Percentiles rank a stretch among this genome's conserved stretches.
These are phyloP conservation scores for Gobius niger DNA, from an alignment of 2,113 vertebrate species.

Conservation along the genomic window DNA sequence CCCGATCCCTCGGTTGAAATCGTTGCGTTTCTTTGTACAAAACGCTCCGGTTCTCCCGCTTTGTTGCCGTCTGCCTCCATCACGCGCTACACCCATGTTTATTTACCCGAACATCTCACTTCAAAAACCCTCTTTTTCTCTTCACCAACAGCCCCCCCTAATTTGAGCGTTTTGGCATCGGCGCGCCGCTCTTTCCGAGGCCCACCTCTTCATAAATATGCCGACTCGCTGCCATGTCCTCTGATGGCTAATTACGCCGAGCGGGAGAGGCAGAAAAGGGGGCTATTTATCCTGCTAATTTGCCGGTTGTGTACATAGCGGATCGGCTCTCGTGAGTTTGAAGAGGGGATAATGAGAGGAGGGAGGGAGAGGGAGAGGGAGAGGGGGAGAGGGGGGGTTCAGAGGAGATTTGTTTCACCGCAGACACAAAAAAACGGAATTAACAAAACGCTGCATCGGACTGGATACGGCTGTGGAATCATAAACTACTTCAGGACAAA, in stretches of 20 bases:
- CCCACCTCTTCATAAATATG: slow-evolving; percentile 73
- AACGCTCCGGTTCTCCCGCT: slow-evolving; percentile 44
- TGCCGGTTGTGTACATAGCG: slow-evolving; percentile 60
- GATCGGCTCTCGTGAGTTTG: slow-evolving; percentile 46
- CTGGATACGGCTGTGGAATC: no score
- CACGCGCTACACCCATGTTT: slow-evolving; percentile 44
- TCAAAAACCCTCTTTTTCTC: slow-evolving; percentile 60
- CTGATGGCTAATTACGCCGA: slow-evolving; percentile 76
- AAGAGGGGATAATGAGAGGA: slow-evolving; percentile 62
- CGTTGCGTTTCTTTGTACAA: slow-evolving; percentile 18
- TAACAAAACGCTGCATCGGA: no score
- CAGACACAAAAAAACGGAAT: no score
- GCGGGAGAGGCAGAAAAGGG: slow-evolving; percentile 65
- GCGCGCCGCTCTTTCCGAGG: slow-evolving; percentile 77
- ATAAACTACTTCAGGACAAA: no score
- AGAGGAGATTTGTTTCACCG: no score
- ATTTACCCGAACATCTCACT: slow-evolving; percentile 55
- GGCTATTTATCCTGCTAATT: slow-evolving; percentile 73
- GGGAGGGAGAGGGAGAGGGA: neutral
- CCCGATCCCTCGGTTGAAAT: slow-evolving; percentile 3
- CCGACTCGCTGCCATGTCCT: slow-evolving; percentile 55
- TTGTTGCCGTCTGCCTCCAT: slow-evolving; percentile 32
- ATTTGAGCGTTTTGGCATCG: slow-evolving; percentile 77
- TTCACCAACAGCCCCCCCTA: slow-evolving; percentile 76
- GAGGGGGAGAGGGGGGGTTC: neutral